phyloP scores from a whole-genome alignment of 2,888 invertebrate species.

The Crossocerus cetratus region DNA sequence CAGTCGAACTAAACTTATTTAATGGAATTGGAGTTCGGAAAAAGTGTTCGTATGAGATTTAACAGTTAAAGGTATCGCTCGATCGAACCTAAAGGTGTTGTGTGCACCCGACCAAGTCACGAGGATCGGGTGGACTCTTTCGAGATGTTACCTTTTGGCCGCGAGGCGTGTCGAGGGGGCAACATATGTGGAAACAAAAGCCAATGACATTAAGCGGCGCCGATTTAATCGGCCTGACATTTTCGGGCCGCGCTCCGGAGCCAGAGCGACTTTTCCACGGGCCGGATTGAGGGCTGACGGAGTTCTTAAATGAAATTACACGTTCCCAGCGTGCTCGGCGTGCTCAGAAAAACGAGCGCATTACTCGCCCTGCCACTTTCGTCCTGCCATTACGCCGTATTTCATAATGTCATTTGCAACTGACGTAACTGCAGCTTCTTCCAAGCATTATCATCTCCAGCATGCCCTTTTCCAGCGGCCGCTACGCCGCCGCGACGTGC shows the following conservation, averaged over 20 bases:
- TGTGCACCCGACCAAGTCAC: too few species aligned
- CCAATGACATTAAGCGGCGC: slow-evolving; percentile 3
- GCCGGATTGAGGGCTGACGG: slow-evolving; percentile 27
- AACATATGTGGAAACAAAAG: not conserved
- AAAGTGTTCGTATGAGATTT: too few species aligned
- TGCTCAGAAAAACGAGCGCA: slow-evolving; percentile 48
- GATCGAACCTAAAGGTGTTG: too few species aligned
- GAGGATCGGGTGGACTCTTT: not conserved
- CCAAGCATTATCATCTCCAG: slow-evolving; percentile 64
- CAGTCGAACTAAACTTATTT: too few species aligned
- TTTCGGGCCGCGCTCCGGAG: slow-evolving; percentile 12
- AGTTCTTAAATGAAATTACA: slow-evolving; percentile 56
- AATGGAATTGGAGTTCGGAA: too few species aligned
- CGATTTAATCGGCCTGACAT: slow-evolving; percentile 31
- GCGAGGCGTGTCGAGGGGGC: not conserved
- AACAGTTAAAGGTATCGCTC: too few species aligned
- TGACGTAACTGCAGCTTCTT: slow-evolving; percentile 68
- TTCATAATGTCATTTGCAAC: slow-evolving; percentile 72
- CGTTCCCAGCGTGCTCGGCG: slow-evolving; percentile 38
- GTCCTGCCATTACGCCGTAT: slow-evolving; percentile 66
- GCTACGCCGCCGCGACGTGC: slow-evolving; percentile 31
- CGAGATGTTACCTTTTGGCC: slow-evolving; percentile 1
- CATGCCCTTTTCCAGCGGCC: slow-evolving; percentile 65
- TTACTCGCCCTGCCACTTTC: slow-evolving; percentile 58
- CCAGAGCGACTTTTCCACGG: slow-evolving; percentile 8